Evolutionary conservation across 2,888 invertebrate species (phyloP).

Genomic region (Dioctria rufipes): DNA sequence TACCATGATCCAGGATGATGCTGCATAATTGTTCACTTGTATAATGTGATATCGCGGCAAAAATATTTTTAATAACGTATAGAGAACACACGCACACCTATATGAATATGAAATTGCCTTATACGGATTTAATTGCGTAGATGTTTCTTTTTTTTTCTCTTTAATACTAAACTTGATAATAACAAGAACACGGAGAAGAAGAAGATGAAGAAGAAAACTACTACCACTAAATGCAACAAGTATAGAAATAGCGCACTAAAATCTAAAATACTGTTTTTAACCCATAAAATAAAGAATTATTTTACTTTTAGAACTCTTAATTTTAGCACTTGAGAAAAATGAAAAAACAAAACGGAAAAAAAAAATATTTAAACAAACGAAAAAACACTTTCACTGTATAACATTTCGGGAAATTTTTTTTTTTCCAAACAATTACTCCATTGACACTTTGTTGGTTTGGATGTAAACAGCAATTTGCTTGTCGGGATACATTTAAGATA

Average conservation of each 20-base stretch:
- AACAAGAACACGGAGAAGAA: neutral
- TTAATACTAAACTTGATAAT: neutral
- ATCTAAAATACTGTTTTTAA: constrained; percentile 22
- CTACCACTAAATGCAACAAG: constrained; percentile 26
- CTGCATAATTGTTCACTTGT: constrained; percentile 66
- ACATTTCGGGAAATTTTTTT: constrained; percentile 1
- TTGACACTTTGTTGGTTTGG: neutral
- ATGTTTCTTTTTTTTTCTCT: neutral
- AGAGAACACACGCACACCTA: no score
- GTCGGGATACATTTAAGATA: constrained; percentile 39
- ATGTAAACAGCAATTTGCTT: neutral
- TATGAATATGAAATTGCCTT: neutral
- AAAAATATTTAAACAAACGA: constrained; percentile 27
- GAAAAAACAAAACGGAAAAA: constrained; percentile 11
- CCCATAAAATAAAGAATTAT: constrained; percentile 29
- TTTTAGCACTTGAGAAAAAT: constrained; percentile 11
- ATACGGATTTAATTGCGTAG: neutral
- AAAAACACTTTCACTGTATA: constrained; percentile 35
- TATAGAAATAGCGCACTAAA: constrained; percentile 15
- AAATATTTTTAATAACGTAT: no score
- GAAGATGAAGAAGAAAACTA: neutral
- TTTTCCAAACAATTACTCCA: constrained; percentile 15
- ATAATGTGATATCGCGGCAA: no score
- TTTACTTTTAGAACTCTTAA: neutral
- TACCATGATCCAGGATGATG: constrained; percentile 77